phyloP scores from a whole-genome alignment of 2,888 invertebrate species.

The Escarpia spicata region DNA sequence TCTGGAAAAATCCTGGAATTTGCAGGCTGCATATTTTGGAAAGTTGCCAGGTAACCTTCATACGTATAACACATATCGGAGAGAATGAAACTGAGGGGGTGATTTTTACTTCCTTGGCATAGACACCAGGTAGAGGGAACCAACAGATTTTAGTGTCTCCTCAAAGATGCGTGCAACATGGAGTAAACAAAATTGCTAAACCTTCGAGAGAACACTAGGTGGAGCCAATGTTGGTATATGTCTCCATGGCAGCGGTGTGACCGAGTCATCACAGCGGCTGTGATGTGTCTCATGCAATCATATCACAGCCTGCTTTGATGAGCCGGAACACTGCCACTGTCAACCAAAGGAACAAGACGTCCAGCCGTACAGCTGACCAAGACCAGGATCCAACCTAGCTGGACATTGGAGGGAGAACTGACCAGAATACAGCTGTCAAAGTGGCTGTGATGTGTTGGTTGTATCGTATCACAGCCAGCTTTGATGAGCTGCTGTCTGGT shows the following conservation, averaged over 20 bases:
- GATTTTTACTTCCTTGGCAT: no score
- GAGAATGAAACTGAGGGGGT: no score
- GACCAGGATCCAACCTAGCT: background rate
- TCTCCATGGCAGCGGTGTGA: constrained; percentile 37
- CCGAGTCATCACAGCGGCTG: constrained; percentile 86
- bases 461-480: constrained; percentile 83
- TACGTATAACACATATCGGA: background rate
- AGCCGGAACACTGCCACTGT: constrained; percentile 39
- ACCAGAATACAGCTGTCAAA: constrained; percentile 69
- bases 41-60: background rate
- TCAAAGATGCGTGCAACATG: background rate
- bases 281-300: constrained; percentile 77
- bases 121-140: background rate
- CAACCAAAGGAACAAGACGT: background rate
- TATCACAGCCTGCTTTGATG: constrained; percentile 99
- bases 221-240: background rate
- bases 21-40: no score
- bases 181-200: background rate
- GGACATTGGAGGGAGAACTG: background rate
- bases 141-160: background rate
- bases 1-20: no score
- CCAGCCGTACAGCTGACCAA: background rate
- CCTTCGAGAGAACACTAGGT: no score
- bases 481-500: constrained; percentile 72
- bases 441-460: constrained; percentile 84